phyloP scores from a whole-genome alignment of 2,888 invertebrate species.

The Heliconius sara region DNA sequence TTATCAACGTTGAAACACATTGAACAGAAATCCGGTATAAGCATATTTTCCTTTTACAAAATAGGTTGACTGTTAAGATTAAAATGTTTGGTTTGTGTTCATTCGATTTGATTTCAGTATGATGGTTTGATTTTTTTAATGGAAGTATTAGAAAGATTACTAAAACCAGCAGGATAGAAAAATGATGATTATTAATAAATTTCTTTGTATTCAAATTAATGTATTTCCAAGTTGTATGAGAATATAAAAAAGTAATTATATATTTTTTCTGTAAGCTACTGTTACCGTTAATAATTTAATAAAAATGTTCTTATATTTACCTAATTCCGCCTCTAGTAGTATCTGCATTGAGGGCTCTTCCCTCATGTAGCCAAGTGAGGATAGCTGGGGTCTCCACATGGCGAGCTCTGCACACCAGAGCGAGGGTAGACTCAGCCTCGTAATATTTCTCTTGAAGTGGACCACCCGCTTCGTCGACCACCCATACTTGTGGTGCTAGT shows the following conservation, averaged over 20 bases:
- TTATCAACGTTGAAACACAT: conserved; percentile 42
- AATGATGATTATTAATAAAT: too few species aligned
- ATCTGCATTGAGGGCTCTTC: conserved; percentile 86
- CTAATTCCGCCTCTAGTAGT: conserved; percentile 87
- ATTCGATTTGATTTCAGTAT: not conserved
- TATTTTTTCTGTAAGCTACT: too few species aligned
- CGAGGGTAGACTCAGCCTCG: conserved; percentile 87
- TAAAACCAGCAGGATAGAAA: too few species aligned
- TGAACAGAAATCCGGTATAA: conserved; percentile 39
- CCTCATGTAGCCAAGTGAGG: conserved; percentile 87
- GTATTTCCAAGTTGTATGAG: too few species aligned
- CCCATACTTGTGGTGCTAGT: conserved; percentile 87
- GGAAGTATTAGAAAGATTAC: too few species aligned
- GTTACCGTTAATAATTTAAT: too few species aligned
- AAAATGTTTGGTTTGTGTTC: conserved; percentile 29
- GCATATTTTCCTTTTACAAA: conserved; percentile 39
- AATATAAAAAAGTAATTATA: too few species aligned
- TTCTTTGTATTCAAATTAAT: too few species aligned
- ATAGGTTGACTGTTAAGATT: conserved; percentile 32
- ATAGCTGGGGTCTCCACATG: conserved; percentile 75
- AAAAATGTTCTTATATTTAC: conserved; percentile 56
- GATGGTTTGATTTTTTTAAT: too few species aligned
- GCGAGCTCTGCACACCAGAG: conserved; percentile 84
- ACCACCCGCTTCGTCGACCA: conserved; percentile 86
- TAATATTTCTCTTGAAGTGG: conserved; percentile 87